Evolutionary conservation across 2,888 invertebrate species (phyloP), one percentile per base, ranked within the genome.

Genomic region (Melieria picta): DNA sequence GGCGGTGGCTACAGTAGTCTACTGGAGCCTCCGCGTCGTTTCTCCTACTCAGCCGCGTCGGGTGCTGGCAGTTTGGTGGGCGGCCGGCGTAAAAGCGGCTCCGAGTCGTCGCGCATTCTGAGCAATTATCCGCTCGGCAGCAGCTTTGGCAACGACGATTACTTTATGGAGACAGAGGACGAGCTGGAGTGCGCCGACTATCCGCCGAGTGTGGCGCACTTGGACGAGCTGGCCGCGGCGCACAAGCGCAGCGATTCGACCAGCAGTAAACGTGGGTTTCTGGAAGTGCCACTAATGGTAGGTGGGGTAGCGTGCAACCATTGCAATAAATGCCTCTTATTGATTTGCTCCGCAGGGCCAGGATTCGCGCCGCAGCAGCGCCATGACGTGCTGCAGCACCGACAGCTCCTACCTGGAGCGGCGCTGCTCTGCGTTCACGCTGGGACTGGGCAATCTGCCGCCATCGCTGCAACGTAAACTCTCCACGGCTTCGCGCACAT

Each of bases 361-460:
- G 66, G 87, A 88, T 69, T 87, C 89, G 9, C 86, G 94, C 58
- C 90, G 94, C 62, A 90, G 93, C 79, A 94, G 94, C 83, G 94
- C 93, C 76, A 93, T 93, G 80, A 94, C 94, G 47, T 94, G 94
- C 86, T 94, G 94, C 79, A 94, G 94, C 82, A 93, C 94, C 52
- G 94, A 93, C 72, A 94, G 94, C 84, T 94, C 94, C 72, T 94
- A 94, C 83, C 88, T 94, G 82, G 94, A 94, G 85, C 90, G 94
- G 65, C 90, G 94, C 65, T 93, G 93, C 76, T 94, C 94, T 30
- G 93, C 94, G 56, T 91, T 94, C 75, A 92, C 92, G 71, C 89
- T 93, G 86, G 93, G 94, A 73, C 88, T 93, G 84, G 90, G 92
- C 69, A 91, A 93, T 77, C 74, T 87, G 69, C 85, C 87, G 62